Percentiles rank a stretch among this genome's conserved stretches.
These are phyloP conservation scores for Tetramorium alpestre DNA, from an alignment of 1,140 invertebrate species.

Conservation along the genomic window DNA sequence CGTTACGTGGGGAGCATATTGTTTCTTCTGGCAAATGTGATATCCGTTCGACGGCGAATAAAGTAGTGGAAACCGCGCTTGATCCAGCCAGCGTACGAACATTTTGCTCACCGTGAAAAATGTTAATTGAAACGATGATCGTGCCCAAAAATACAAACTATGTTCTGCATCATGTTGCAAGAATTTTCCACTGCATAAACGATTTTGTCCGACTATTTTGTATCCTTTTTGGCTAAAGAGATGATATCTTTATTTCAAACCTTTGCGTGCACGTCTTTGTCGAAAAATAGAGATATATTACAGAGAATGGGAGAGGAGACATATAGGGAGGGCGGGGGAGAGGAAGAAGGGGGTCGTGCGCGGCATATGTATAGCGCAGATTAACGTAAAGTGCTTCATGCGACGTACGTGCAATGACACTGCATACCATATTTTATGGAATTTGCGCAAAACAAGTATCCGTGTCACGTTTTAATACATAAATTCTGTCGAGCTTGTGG, in stretches of 20 bases:
- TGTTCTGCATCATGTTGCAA: background rate
- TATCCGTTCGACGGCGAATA: slow-evolving; percentile 18
- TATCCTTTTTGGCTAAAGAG: background rate
- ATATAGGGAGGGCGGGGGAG: no score
- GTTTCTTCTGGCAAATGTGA: slow-evolving; percentile 47
- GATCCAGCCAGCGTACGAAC: background rate
- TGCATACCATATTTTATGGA: slow-evolving; percentile 50
- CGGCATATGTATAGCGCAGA: slow-evolving; percentile 23
- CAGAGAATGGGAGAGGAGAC: background rate
- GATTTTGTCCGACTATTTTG: background rate
- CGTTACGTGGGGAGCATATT: slow-evolving; percentile 68
- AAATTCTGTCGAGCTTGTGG: slow-evolving; percentile 19
- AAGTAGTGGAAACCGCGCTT: background rate
- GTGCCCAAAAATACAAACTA: background rate
- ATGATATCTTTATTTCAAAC: background rate
- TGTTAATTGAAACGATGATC: slow-evolving; percentile 27
- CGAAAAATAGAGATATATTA: slow-evolving; percentile 45
- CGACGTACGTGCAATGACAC: slow-evolving; percentile 42
- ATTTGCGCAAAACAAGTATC: slow-evolving; percentile 44
- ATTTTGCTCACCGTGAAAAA: background rate
- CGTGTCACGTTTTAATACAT: slow-evolving; percentile 39
- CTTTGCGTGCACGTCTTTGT: slow-evolving; percentile 8
- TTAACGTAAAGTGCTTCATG: slow-evolving; percentile 52
- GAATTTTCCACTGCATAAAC: background rate
- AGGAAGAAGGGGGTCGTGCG: background rate